Evolutionary conservation across 2,888 invertebrate species (phyloP), one percentile per base, ranked within the genome.

Genomic region (Gortyna flavago): DNA sequence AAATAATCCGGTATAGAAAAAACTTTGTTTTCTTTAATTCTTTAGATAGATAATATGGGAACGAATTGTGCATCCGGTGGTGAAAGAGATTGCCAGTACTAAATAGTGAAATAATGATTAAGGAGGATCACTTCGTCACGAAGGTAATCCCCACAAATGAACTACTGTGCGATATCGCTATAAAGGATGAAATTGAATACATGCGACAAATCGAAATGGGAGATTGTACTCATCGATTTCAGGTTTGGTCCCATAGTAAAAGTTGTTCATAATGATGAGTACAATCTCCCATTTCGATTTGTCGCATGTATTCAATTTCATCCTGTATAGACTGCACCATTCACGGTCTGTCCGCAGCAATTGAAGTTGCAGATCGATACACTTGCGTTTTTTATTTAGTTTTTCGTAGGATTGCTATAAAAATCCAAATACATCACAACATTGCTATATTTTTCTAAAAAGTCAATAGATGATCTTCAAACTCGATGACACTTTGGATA

Each of bases 401-500:
- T 51, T 67, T 54, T 29, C 48, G 6, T 66, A 38, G 11, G 8
- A 29, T 54, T 38, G 48, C 2, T 72, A 16, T 67, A 25, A n/a
- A 16, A 11, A 16, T 18, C 1, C 29, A 54, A 73, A 48, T 48
- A 25, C 32, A 68, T n/a, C 16, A 54, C 29, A 29, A 38, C 9
- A 25, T 48, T 59, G n/a, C 16, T 18, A 13, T 32, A 16, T 74
- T 59, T 61, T 38, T 38, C 8, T 62, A n/a, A 38, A 38, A 0
- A 13, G 8, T 25, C 13, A 54, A n/a, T 35, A 72, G 35, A 9
- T 51, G 16, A 59, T n/a, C 11, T 35, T 67, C 25, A 61, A 48
- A 76, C 70, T 72, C 68, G 57, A 78, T 62, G 66, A 66, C 59
- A 69, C 41, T 71, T 61, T 41, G 61, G 41, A 68, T 32, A 74